Percentiles rank a stretch among this genome's conserved stretches.
Conservation (phyloP, 1,140 invertebrate species). For the Drosophila watanabei region DNA sequence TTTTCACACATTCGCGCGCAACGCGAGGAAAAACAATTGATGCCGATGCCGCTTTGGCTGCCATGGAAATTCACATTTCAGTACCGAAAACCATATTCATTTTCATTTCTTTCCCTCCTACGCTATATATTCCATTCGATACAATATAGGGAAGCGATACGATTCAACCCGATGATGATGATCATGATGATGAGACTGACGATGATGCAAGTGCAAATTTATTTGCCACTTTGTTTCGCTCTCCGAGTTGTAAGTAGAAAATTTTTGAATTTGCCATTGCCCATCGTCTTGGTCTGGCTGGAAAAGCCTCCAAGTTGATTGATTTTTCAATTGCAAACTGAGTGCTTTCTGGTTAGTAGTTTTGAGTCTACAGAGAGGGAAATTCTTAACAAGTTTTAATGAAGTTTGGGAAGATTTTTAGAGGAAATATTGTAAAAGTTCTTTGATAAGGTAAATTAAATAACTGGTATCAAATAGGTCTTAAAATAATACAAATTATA, state of each 20-base stretch:
- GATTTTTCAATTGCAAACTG: conserved; percentile 54
- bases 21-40: conserved; percentile 66
- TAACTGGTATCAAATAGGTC: no score
- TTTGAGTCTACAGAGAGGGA: conserved; percentile 19
- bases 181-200: conserved; percentile 62
- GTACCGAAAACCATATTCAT: conserved; percentile 26
- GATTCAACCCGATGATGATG: conserved; percentile 2
- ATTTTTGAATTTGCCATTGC: conserved; percentile 51
- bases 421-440: neutral
- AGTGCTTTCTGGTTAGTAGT: conserved; percentile 52
- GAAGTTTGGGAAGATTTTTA: no score
- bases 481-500: no score
- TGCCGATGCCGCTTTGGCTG: conserved; percentile 63
- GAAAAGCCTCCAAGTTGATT: conserved; percentile 59
- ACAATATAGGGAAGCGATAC: conserved; percentile 5
- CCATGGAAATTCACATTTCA: conserved; percentile 61
- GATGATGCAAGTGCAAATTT: conserved; percentile 83
- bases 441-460: no score
- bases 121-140: conserved; percentile 44
- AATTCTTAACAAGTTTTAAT: neutral
- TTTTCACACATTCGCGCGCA: conserved; percentile 80
- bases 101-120: conserved; percentile 23
- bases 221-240: conserved; percentile 76
- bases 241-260: conserved; percentile 50
- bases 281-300: conserved; percentile 18